Base-by-base conservation (phyloP, 2,888 invertebrate species). In the Notodonta ziczac region DNA sequence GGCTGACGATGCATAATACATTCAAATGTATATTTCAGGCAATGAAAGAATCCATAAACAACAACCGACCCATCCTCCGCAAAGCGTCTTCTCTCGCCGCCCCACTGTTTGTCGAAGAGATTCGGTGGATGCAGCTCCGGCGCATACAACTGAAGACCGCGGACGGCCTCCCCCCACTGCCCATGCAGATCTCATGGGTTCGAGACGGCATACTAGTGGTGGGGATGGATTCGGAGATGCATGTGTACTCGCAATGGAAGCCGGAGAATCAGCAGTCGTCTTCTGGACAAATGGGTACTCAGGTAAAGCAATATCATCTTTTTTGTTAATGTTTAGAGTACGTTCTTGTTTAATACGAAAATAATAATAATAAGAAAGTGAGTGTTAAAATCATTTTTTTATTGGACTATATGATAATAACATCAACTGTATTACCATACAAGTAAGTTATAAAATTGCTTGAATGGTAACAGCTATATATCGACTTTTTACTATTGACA, bases 221-320 rank as follows among this genome's bases (percentile, higher is more conserved):
- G 1, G 99, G 99, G 3, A 99, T 99, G 99, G 99, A 99, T 85
- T 99, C 99, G 4, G 99, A 99, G 87, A 99, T 99, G 98, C 99
- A 99, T 81, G 99, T 99, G 0, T 99, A 99, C 85, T 98, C 99
- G 0, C 99, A 99, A 82, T 99, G 99, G 99, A 97, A 97, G 80
- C 97, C 97, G 0, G 96, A 96, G 66, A 83, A 90, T 63, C 87
- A 83, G 3, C 88, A 87, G 56, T 63, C 81, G 3, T 61, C 82
- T 9, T 81, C 83, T 5, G 90, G 91, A 53, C 76, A 80, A 14
- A 70, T 77, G 50, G 73, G 81, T 50, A 81, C 74, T 35, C 91
- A 89, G 82, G 92, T 92, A 75, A 68, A 70, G 5, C 39, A 53
- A 35, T 12, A n/a, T 53, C n/a, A n/a, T 5, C 53, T 24, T 51